A percentile compares a stretch with the other conserved stretches of the same genome.
Conservation (phyloP, 2,797 vertebrate species). For the Hylomyscus alleni region DNA sequence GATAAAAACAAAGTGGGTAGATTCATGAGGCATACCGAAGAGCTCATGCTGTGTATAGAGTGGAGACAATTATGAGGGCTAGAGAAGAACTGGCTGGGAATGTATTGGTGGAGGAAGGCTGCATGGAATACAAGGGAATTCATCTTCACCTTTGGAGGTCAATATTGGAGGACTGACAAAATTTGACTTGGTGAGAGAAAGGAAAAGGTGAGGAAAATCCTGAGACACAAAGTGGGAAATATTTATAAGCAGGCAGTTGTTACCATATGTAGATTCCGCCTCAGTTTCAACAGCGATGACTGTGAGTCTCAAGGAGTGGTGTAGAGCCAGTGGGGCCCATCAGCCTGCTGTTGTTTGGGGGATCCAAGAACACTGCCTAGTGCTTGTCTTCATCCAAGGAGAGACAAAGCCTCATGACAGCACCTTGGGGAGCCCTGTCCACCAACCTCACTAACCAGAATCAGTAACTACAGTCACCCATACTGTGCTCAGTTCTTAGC, state of each 20-base stretch:
- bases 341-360: neutral
- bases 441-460: neutral
- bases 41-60: neutral
- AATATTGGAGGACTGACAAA: neutral
- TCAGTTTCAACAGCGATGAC: neutral
- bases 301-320: neutral
- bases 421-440: neutral
- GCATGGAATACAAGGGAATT: neutral
- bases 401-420: neutral
- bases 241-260: neutral
- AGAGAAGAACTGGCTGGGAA: neutral
- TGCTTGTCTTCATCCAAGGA: neutral
- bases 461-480: neutral
- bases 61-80: neutral
- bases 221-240: neutral
- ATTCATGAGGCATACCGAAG: neutral
- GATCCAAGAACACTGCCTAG: neutral
- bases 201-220: neutral
- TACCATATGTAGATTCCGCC: neutral
- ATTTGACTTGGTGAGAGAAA: slow-evolving; percentile 21
- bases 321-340: neutral
- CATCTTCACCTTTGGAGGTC: neutral
- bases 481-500: neutral
- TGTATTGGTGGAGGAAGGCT: neutral
- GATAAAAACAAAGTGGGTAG: neutral